Evolutionary conservation across 2,888 invertebrate genomes (phyloP).

Genomic region (Coronaproctus castanopsis): DNA sequence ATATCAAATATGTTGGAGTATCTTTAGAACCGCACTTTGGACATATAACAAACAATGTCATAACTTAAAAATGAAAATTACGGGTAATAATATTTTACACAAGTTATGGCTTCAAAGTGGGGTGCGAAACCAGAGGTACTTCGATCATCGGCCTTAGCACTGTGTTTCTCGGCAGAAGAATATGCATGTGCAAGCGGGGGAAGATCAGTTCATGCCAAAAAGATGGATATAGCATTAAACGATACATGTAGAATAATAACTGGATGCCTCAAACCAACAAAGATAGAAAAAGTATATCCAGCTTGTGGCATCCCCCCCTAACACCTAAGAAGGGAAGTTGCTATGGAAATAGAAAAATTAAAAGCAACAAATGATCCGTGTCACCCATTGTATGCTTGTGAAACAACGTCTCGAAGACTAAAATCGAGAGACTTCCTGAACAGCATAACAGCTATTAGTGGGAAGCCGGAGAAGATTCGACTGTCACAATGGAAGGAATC

Average conservation of each 20-base stretch:
- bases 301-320: neutral
- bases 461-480: neutral
- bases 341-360: neutral
- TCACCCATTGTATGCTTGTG: neutral
- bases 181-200: neutral
- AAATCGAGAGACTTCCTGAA: neutral
- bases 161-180: neutral
- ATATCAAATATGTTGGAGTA: neutral
- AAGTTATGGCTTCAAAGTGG: neutral
- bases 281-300: neutral
- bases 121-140: neutral
- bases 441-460: neutral
- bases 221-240: neutral
- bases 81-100: neutral
- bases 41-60: neutral
- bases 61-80: neutral
- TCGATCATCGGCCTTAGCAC: neutral
- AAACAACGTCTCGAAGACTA: neutral
- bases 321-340: neutral
- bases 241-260: neutral
- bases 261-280: neutral
- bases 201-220: neutral
- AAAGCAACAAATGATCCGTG: neutral
- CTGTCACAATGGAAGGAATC: neutral
- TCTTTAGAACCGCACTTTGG: too few species aligned